Percentiles rank a stretch among this genome's conserved stretches.
phyloP scores from a whole-genome alignment of 1,140 invertebrate species.

The Pseudomyrmex flavicornis region DNA sequence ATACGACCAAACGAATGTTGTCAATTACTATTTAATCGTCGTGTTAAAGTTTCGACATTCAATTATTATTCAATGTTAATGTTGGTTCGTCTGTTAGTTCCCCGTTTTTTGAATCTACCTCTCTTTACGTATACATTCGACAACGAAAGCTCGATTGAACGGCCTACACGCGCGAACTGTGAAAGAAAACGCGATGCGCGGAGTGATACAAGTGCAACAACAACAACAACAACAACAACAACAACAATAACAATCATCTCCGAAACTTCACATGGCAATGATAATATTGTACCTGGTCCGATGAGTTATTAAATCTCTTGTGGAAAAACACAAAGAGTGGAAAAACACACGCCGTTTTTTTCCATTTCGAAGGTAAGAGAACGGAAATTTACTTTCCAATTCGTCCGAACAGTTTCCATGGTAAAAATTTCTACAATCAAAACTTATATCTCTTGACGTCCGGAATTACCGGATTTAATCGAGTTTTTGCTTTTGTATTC shows the following conservation, averaged over 20 bases:
- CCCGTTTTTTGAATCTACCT: constrained; percentile 64
- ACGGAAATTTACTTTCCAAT: constrained; percentile 23
- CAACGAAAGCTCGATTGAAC: constrained; percentile 64
- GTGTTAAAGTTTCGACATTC: constrained; percentile 77
- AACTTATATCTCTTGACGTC: neutral
- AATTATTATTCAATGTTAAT: constrained; percentile 76
- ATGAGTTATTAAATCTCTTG: constrained; percentile 64
- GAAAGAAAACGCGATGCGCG: constrained; percentile 2
- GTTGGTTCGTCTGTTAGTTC: constrained; percentile 57
- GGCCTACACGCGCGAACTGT: constrained; percentile 66
- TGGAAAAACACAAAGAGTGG: neutral
- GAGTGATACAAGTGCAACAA: neutral
- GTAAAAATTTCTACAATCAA: constrained; percentile 33
- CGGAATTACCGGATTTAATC: neutral
- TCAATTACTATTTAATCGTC: constrained; percentile 81
- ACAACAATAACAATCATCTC: too few relatives aligned
- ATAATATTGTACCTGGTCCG: constrained; percentile 70
- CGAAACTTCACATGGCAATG: constrained; percentile 51
- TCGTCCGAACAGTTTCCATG: constrained; percentile 75
- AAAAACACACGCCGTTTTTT: constrained; percentile 19
- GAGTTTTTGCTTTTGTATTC: neutral
- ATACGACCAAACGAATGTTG: constrained; percentile 81
- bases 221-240: too few relatives aligned
- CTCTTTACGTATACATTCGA: constrained; percentile 51
- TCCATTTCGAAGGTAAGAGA: constrained; percentile 65